Evolutionary conservation across 2,797 vertebrate genomes (phyloP), one percentile per base, ranked within the genome.

Genomic region (Malacoraja senta): DNA sequence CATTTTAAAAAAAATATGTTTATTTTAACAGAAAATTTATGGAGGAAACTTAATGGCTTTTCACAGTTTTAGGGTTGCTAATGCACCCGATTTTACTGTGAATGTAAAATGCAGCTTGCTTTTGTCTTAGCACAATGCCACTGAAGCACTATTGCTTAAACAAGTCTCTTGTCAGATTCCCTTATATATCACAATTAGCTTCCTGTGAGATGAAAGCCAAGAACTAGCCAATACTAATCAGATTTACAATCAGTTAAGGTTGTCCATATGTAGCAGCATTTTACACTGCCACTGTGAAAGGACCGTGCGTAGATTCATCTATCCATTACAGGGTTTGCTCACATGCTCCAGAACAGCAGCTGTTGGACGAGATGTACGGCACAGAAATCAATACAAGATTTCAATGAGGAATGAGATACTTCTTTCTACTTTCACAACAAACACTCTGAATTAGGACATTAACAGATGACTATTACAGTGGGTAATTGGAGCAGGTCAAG

Each of bases 101-200:
- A 93, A 93, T 74, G 32, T 92, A 92, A 76, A 92, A 93, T 80
- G 58, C 74, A 68, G 53, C 80, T 86, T 26, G 93, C 84, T 90
- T 93, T 93, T 93, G 93, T 93, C 63, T 80, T 35, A 53, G 76
- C 63, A 86, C 74, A 80, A 78, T 63, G 10, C 84, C 94, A 76
- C 38, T n/a, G 71, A 92, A 29, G 72, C 35, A 7, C 38, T 76
- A 71, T 76, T 58, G 71, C 71, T 76, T 53, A 76, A 76, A 44
- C 72, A 91, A n/a, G 71, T 92, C 68, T 93, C 93, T 61, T 93
- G 80, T 94, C 93, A 94, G 78, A 76, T 93, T 93, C 71, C 92
- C 80, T 88, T 84, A 68, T 84, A 74, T 72, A 93, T 58, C 63
- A 91, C 93, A 84, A 63, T 68, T 93, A 78, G 76, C 68, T 91